A percentile compares a stretch with the other conserved stretches of the same genome.
phyloP scores from a whole-genome alignment of 2,888 invertebrate species.

The Margaritifera margaritifera region DNA sequence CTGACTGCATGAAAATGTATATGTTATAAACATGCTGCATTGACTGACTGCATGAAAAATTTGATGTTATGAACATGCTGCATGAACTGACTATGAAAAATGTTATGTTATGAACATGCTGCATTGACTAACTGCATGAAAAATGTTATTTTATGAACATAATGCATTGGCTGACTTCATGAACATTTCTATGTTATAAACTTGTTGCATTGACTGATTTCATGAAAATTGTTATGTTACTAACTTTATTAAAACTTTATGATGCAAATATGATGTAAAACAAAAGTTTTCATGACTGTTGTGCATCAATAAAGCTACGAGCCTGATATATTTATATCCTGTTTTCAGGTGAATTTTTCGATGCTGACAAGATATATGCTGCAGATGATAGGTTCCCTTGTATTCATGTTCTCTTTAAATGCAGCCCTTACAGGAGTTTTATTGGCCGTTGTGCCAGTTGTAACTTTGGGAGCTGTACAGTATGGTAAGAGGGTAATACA shows the following conservation, averaged over 20 bases:
- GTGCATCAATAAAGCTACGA: not conserved
- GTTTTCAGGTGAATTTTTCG: slow-evolving; percentile 67
- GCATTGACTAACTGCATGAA: not conserved
- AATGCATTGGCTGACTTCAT: not conserved
- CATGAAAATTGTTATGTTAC: too few species aligned
- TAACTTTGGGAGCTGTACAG: slow-evolving; percentile 66
- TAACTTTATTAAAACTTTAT: too few species aligned
- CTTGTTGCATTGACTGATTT: too few species aligned
- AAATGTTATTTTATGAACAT: not conserved
- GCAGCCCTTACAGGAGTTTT: slow-evolving; percentile 67
- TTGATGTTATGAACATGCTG: too few species aligned
- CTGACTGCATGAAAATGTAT: too few species aligned
- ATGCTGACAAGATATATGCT: slow-evolving; percentile 66
- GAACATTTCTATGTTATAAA: not conserved
- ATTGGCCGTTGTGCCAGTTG: slow-evolving; percentile 66
- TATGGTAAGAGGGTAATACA: slow-evolving; percentile 58
- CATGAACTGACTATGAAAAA: too few species aligned
- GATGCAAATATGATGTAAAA: not conserved
- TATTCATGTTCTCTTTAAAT: slow-evolving; percentile 69
- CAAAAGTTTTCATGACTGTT: not conserved
- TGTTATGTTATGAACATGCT: too few species aligned
- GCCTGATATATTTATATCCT: not conserved
- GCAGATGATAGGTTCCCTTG: slow-evolving; percentile 68
- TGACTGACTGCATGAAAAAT: too few species aligned
- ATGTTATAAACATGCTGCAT: too few species aligned